Evolutionary conservation across 2,797 vertebrate genomes (phyloP), one percentile per base, ranked within the genome.

Genomic region (Delichon dasypus): DNA sequence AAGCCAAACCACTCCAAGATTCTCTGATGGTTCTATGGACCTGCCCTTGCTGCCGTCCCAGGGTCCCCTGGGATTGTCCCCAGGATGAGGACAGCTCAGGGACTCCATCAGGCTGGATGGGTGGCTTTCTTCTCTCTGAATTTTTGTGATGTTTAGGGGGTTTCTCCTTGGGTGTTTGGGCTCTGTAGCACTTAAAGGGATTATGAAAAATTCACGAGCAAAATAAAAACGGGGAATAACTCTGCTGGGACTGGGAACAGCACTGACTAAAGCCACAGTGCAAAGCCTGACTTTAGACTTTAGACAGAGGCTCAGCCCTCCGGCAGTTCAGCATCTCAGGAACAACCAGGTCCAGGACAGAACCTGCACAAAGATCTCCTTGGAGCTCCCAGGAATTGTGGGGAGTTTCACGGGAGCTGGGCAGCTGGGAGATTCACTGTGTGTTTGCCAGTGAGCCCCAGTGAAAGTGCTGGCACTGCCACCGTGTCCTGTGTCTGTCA

Each of bases 111-210:
- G 58, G 32, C 14, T 48, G 26, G 12, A 45, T 9, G 29, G 36
- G 29, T 3, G 23, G 32, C 44, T 65, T 48, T 5, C 7, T 8
- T 27, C 27, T 38, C 64, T 51, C 26, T 16, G 48, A 42, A 19
- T 44, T 86, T 55, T 53, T 17, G 21, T 27, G 18, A 38, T 5
- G 4, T 47, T 80, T 5, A 30, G 26, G 61, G 10, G 10, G 21
- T 26, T 82, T 87, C 58, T 82, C n/a, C 23, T 16, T 23, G 30
- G 26, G 17, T 47, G 23, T 66, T 25, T 57, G 45, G 14, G 40
- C 32, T 30, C 57, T 30, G 16, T 14, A n/a, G 29, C 0, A 0
- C 29, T 45, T 50, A 17, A 87, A 76, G 8, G 40, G 30, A 30
- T 70, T 21, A 23, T 14, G 44, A 88, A 70, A 68, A 77, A 29